Evolutionary conservation across 2,797 vertebrate genomes (phyloP), one percentile per base, ranked within the genome.

Genomic region (Cheirogaleus major): DNA sequence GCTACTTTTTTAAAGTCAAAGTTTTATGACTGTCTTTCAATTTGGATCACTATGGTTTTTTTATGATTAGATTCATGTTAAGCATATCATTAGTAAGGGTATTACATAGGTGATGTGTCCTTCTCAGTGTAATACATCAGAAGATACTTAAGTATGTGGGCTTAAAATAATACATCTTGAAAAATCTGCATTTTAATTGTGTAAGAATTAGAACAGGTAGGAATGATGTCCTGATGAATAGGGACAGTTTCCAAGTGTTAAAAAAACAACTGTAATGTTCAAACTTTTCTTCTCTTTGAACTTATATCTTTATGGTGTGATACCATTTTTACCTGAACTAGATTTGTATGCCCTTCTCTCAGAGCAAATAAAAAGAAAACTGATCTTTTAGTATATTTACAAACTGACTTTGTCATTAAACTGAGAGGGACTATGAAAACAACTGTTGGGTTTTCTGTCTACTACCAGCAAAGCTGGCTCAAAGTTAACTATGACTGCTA

Each of bases 321-420:
- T 84, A 45, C 55, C 30, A 18, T 83, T 92, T 76, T 93, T 83
- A 83, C 69, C 57, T 86, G 38, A 82, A 73, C 48, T 87, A 93
- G 57, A 75, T 81, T 95, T 73, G 55, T 89, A 78, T 90, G 59
- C 7, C 25, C 50, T 76, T 69, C 7, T 87, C 45, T 96, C 76
- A 87, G 50, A 80, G 41, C 70, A 96, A 57, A 76, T 93, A 80
- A 93, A 50, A 88, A 85, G 35, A 63, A 55, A 79, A 69, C n/a
- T 75, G 13, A 50, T 50, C 55, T 88, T 32, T 86, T 35, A 91
- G 38, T 94, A 32, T 78, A 5, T 45, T 85, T 45, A 57, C 45
- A 79, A 30, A 65, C 80, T 91, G 41, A 79, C 35, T 95, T 93
- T 76, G 55, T 84, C 69, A 50, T 91, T 94, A 92, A 94, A 76